A percentile compares a stretch with the other conserved stretches of the same genome.
These are phyloP conservation scores for Rhodophaea formosa DNA, from an alignment of 2,888 invertebrate genomes.

Conservation along the genomic window DNA sequence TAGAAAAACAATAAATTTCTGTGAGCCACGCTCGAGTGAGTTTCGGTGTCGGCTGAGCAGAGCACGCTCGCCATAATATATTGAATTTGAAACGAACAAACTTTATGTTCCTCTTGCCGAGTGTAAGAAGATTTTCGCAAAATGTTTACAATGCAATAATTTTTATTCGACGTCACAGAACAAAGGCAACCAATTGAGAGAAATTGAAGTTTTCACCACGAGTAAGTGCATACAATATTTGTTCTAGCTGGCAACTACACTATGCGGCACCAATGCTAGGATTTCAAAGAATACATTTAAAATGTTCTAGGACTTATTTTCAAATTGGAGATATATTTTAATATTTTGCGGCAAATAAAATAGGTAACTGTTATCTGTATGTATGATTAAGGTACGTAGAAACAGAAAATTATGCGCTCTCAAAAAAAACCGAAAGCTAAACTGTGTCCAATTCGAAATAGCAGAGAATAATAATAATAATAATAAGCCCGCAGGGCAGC, in stretches of 20 bases:
- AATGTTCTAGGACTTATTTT: too few relatives aligned
- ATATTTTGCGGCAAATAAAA: too few relatives aligned
- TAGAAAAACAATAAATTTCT: constrained; percentile 81
- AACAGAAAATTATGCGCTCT: too few relatives aligned
- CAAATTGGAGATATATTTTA: too few relatives aligned
- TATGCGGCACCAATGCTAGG: not conserved
- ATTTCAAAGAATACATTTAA: not conserved
- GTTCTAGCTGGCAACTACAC: not conserved
- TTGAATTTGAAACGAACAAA: constrained; percentile 81
- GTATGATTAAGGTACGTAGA: too few relatives aligned
- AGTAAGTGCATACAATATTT: not conserved
- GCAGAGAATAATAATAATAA: too few relatives aligned
- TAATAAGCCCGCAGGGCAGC: too few relatives aligned
- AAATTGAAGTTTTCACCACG: not conserved
- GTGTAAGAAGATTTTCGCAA: constrained; percentile 74
- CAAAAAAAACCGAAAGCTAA: too few relatives aligned
- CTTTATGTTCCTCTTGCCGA: constrained; percentile 69
- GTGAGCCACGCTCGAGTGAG: constrained; percentile 78
- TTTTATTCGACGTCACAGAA: constrained; percentile 50
- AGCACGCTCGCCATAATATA: constrained; percentile 80
- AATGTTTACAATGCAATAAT: constrained; percentile 75
- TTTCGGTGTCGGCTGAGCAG: constrained; percentile 78
- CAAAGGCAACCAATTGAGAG: constrained; percentile 12
- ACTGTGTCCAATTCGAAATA: too few relatives aligned
- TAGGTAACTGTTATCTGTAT: too few relatives aligned